Base-by-base conservation (phyloP, 2,113 vertebrate genomes). In the Salvelinus sp. region DNA sequence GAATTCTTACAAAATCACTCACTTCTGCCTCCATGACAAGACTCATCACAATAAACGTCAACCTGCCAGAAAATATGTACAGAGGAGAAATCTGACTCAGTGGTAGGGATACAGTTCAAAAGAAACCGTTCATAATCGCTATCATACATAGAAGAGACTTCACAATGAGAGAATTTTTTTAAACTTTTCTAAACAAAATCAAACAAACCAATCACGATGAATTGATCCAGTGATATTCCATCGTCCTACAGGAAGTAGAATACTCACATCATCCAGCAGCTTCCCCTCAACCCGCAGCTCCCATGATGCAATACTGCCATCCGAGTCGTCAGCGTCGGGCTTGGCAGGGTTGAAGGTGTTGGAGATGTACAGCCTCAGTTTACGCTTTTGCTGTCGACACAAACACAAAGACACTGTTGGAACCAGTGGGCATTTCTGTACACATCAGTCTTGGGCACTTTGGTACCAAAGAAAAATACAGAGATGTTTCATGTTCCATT, bases 281-380 rank as follows among this genome's bases (percentile, higher is more conserved):
- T 98, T 98, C 47, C 97, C 97, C 75, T 99, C 97, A 28, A 99
- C 97, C 2, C 97, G 94, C 77, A 99, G 93, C 84, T 99, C 97
- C 97, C 97, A 99, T 0, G 96, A 99, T 64, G 97, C 97, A 74
- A 99, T 98, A 93, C 96, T 98, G 89, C 97, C 97, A 0, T 99
- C 97, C 0, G 97, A 98, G 86, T 99, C 97, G 1, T 99, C 97
- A 0, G 96, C 96, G 0, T 98, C 97, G 0, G 96, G 94, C 79
- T 97, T 96, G 25, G 97, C 97, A 2, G 97, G 96, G 91, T 99
- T 99, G 85, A 98, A 99, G 2, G 97, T 99, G 88, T 99, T 99
- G 85, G 97, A 99, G 86, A 99, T 99, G 86, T 98, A 99, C 67
- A 99, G 95, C 65, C 97, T 94, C 83, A 99, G 92, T 90, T 99